phyloP scores from a whole-genome alignment of 2,888 invertebrate species.

The Julus scanicus region DNA sequence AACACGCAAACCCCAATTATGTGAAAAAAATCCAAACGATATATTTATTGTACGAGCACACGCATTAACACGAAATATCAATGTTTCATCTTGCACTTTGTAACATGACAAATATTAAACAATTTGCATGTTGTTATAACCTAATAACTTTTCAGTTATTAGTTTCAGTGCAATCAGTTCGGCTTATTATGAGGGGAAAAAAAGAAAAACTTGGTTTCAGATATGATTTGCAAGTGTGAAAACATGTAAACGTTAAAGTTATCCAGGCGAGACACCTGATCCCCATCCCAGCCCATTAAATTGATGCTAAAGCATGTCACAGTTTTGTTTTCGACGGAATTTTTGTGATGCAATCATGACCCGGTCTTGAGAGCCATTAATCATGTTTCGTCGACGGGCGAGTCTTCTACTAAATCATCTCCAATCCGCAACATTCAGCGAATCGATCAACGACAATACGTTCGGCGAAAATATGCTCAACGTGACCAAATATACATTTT shows the following conservation, averaged over 20 bases:
- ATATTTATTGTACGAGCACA: no score
- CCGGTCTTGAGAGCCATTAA: constrained; percentile 11
- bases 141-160: no score
- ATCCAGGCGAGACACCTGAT: not conserved
- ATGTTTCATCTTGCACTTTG: no score
- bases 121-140: no score
- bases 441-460: constrained; percentile 28
- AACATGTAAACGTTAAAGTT: not conserved
- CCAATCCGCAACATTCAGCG: not conserved
- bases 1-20: no score
- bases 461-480: not conserved
- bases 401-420: not conserved
- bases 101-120: no score
- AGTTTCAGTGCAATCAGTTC: no score
- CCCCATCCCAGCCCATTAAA: not conserved
- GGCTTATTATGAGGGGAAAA: no score
- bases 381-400: not conserved
- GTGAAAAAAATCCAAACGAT: no score
- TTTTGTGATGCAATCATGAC: constrained; percentile 12
- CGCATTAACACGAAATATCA: no score
- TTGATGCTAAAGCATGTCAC: not conserved
- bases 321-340: not conserved
- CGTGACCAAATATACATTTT: constrained; percentile 16
- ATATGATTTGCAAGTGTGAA: not conserved
- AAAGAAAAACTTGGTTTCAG: no score